Evolutionary conservation across 2,888 invertebrate genomes (phyloP), one percentile per base, ranked within the genome.

Genomic region (Drosophila macrospina): DNA sequence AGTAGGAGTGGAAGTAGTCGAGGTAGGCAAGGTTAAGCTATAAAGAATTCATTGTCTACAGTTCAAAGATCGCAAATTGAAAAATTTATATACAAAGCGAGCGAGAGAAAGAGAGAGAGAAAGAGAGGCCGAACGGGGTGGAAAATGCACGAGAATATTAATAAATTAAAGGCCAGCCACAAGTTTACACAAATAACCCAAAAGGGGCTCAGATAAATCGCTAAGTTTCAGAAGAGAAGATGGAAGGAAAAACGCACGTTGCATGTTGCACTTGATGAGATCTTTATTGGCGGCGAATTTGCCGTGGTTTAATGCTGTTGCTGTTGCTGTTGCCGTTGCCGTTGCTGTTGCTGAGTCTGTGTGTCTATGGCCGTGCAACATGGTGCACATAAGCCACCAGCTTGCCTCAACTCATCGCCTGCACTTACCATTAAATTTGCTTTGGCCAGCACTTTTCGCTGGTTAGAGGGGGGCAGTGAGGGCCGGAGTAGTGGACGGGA

Each of bases 61-160:
- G 85, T 86, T 86, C 85, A 88, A 86, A 86, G 85, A 88, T 86
- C 85, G 85, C 89, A 86, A 86, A 86, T 86, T 86, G 89, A 88
- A 86, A 86, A 86, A 88, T 84, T 59, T 81, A 79, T 78, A 72
- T 64, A 76, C 69, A 75, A 64, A 51, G 44, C 42, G 47, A 41
- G 44, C 51, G 51, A 34, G 10, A 54, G 36, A 47, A 26, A 28
- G 26, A 41, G 15, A 6, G 34, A 44, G 44, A 37, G 34, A 26
- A 30, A 44, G 47, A 26, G 36, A 56, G 8, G 28, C 42, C 54
- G 26, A 45, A 26, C 52, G 59, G 69, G 78, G 86, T 84, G 77
- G 89, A 79, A 65, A 74, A 79, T 69, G 82, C 78, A 73, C 79
- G 82, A 81, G 85, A 81, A 86, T 84, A 84, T 88, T 88, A 88